Evolutionary conservation across 2,888 invertebrate genomes (phyloP), one percentile per base, ranked within the genome.

Genomic region (Plusia festucae): DNA sequence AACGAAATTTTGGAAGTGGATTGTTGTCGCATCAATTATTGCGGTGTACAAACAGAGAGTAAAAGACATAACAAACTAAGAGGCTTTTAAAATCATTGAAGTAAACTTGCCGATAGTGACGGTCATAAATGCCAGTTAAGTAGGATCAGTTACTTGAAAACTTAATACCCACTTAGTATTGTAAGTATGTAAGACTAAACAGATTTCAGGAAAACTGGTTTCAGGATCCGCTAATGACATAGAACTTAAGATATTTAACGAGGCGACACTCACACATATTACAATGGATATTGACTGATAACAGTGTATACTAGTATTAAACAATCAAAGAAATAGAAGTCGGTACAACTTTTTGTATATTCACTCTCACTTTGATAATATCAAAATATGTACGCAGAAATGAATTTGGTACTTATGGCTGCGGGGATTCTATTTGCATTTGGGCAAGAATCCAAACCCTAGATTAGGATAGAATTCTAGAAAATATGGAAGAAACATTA

Each of bases 191-290:
- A 18, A 34, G 46, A 57, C 69, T 65, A 62, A 69, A 59, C 78
- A 80, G 67, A 63, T 78, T 18, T 40, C 22, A 9, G n/a, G n/a
- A n/a, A n/a, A 34, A 58, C 64, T 22, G 65, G 69, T 76, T 72
- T 51, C 44, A 49, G 27, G 54, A 52, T 71, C 52, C 44, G 20
- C 46, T 49, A 46, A 49, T 49, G 46, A 20, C 20, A 18, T 49
- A 20, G 2, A 20, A 49, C 46, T 2, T 9, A 9, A 49, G 18
- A 49, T 20, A 49, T 49, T 18, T 49, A 18, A 49, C 11, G 46
- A 18, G 20, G 46, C 20, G 46, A 49, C 18, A 49, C 46, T 49
- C 0, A 49, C 11, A 20, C 40, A n/a, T n/a, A 40, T 40, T 9
- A 49, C 46, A 18, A 20, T 49, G 46, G 18, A 49, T 49, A 20